A percentile compares a stretch with the other conserved stretches of the same genome.
These are phyloP conservation scores for Aegotheles bennettii DNA, from an alignment of 2,113 vertebrate species.

Conservation along the genomic window DNA sequence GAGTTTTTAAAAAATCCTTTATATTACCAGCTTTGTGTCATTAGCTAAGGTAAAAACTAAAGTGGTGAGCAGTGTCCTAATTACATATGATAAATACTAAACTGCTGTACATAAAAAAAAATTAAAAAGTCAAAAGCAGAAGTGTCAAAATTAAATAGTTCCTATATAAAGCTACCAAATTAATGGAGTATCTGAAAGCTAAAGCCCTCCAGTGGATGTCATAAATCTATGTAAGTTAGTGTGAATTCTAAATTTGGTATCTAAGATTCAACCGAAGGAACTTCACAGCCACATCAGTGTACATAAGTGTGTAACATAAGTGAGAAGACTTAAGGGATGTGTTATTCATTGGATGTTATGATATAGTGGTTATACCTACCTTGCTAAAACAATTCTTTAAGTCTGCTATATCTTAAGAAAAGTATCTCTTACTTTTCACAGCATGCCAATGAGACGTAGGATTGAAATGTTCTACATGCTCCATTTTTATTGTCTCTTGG, in stretches of 20 bases:
- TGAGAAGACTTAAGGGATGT: not conserved
- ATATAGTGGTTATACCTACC: not conserved
- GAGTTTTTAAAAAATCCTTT: not conserved
- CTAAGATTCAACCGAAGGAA: not conserved
- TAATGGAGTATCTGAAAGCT: not conserved
- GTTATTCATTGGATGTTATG: not conserved
- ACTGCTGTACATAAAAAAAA: not conserved
- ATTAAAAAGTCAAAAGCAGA: not conserved
- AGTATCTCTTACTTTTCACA: not conserved
- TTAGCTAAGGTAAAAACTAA: not conserved
- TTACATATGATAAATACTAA: not conserved
- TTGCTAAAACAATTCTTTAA: not conserved
- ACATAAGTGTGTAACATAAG: not conserved
- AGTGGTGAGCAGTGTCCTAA: not conserved
- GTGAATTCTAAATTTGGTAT: not conserved
- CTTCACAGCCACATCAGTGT: not conserved
- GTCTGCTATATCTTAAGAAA: not conserved
- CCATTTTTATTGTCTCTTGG: not conserved
- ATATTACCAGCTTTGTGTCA: not conserved
- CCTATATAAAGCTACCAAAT: not conserved
- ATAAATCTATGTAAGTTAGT: not conserved
- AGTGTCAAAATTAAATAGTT: not conserved
- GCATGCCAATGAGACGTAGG: not conserved
- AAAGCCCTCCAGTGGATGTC: not conserved
- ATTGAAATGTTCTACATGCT: not conserved